A percentile compares a stretch with the other conserved stretches of the same genome.
phyloP scores from a whole-genome alignment of 1,140 invertebrate genomes.

The Oscheius sp. region DNA sequence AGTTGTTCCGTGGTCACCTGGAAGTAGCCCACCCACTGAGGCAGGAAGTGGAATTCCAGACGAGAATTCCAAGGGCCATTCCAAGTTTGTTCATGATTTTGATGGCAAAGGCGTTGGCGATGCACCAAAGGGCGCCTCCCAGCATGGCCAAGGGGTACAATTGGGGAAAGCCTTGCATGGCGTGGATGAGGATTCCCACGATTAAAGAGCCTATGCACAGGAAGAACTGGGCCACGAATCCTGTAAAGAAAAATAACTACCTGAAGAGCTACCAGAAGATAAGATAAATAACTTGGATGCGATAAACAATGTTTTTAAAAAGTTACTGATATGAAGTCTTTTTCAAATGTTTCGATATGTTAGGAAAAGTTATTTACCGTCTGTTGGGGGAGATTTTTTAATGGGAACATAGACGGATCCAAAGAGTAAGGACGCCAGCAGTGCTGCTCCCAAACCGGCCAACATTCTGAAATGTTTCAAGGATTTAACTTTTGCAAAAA shows the following conservation, averaged over 20 bases:
- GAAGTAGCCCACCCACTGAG: conserved; percentile 57
- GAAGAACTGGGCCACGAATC: conserved; percentile 44
- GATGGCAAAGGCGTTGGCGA: conserved; percentile 63
- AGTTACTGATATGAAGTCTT: no score
- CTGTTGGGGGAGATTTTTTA: background rate
- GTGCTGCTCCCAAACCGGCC: background rate
- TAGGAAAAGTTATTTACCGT: background rate
- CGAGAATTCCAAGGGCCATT: conserved; percentile 62
- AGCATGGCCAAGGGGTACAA: conserved; percentile 45
- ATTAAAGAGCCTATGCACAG: conserved; percentile 41
- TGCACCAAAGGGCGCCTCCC: conserved; percentile 46
- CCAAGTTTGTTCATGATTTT: conserved; percentile 63
- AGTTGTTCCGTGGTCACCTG: background rate
- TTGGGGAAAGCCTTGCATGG: conserved; percentile 31
- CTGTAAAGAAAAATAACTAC: background rate
- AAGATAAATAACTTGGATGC: no score
- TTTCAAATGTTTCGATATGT: no score
- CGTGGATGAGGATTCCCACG: conserved; percentile 39
- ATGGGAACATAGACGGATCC: conserved; percentile 10
- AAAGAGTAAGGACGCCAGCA: background rate
- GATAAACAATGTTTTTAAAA: no score
- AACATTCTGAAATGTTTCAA: no score
- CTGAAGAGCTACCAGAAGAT: no score
- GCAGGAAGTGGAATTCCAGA: conserved; percentile 62
- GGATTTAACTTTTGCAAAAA: no score